Conservation (phyloP, 2,113 vertebrate genomes). For the Oreotrochilus melanogaster region DNA sequence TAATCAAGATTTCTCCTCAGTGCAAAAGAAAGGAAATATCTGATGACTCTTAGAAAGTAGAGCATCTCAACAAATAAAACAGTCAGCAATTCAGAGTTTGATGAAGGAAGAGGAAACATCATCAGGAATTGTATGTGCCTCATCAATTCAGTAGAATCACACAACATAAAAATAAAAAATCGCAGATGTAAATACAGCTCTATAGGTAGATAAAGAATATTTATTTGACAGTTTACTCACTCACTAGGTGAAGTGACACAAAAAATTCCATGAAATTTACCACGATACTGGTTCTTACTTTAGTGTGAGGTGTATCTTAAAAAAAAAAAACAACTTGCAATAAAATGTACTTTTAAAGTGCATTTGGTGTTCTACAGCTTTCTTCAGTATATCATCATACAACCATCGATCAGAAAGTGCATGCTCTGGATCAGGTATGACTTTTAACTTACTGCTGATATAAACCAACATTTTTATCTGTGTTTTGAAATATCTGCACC, state of each 20-base stretch:
- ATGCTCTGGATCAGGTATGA: rapidly evolving
- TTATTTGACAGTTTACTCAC: background rate
- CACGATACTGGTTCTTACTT: background rate
- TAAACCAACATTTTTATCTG: background rate
- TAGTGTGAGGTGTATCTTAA: background rate
- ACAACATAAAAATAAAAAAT: background rate
- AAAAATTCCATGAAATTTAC: background rate
- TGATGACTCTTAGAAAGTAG: background rate
- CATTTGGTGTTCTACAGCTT: background rate
- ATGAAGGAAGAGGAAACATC: background rate
- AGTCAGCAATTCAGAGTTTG: background rate
- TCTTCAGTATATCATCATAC: background rate
- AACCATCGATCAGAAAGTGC: background rate
- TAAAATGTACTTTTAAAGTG: background rate
- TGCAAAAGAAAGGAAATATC: background rate
- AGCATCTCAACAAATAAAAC: background rate
- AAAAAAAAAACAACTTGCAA: background rate
- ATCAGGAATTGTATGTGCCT: background rate
- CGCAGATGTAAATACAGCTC: background rate
- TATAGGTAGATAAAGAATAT: background rate
- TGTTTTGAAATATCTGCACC: background rate
- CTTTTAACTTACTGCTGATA: background rate
- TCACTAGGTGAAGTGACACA: background rate
- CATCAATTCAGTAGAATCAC: background rate
- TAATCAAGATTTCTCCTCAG: background rate